Base-by-base conservation (phyloP, 2,113 vertebrate genomes). In the Glareola pratincola region DNA sequence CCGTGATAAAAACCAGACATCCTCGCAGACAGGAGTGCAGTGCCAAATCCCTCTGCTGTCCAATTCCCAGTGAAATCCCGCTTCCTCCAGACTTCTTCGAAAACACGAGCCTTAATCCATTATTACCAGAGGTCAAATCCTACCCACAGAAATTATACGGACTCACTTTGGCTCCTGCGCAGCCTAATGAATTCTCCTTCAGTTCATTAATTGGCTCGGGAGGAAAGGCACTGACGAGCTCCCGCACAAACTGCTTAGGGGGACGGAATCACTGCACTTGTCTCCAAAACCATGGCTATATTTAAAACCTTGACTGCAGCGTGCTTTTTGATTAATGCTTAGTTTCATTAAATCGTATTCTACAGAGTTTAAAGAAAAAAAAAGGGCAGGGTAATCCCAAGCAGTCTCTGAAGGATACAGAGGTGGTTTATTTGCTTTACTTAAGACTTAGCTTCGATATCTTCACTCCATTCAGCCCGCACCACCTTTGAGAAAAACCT, bases 101-200 rank as follows among this genome's bases (percentile, higher is more conserved):
- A 85, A 90, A 94, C 57, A 59, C 30, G 6, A 75, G 69, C 57
- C 29, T 36, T 45, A 75, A 66, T 85, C 36, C 36, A 21, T 27
- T 50, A 82, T 39, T 91, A 78, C 41, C n/a, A 91, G 77, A 73
- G 73, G 89, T 92, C 94, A 95, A 74, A 66, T 76, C 84, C 37
- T 85, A 68, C 86, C 66, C 91, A 82, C 73, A 89, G 80, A 92
- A 95, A 87, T 80, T 51, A 84, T 0, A 4, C 23, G 43, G 51
- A 67, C 45, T 76, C 48, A 4, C 19, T 91, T 30, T 72, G 88
- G 60, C 84, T 85, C 68, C 54, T 32, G 26, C n/a, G 45, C 50
- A 90, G 56, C 69, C 62, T 68, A 74, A 72, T 77, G 72, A 89
- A 84, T 78, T 92, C 59, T 90, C 71, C 48, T 51, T 73, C 53